phyloP scores from a whole-genome alignment of 2,888 invertebrate genomes.

The Lithophane socia region DNA sequence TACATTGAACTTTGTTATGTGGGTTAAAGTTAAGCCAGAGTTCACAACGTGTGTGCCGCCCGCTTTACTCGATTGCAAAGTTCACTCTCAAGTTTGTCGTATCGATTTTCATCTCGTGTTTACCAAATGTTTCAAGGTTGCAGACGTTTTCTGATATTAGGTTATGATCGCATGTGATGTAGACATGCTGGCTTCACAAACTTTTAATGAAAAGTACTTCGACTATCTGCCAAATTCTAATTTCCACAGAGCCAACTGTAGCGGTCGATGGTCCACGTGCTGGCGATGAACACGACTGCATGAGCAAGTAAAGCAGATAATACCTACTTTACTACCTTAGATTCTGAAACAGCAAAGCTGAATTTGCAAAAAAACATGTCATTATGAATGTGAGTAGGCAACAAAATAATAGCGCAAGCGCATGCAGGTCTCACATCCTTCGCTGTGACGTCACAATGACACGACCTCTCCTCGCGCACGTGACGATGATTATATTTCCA shows the following conservation, averaged over 20 bases:
- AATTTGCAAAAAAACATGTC: not conserved
- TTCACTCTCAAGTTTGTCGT: conserved; percentile 87
- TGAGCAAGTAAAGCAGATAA: not conserved
- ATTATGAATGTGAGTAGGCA: not conserved
- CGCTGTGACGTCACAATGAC: conserved; percentile 42
- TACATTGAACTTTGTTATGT: conserved; percentile 91
- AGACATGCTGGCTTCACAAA: conserved; percentile 22
- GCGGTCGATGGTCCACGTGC: too few species aligned
- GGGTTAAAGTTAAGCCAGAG: conserved; percentile 90
- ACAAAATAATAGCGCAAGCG: conserved; percentile 14
- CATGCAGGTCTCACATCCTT: conserved; percentile 40
- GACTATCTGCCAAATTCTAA: not conserved
- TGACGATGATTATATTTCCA: conserved; percentile 45
- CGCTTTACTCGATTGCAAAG: conserved; percentile 87
- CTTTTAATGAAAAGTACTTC: conserved; percentile 21
- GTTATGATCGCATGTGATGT: conserved; percentile 30
- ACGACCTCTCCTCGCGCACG: conserved; percentile 41
- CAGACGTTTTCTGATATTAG: conserved; percentile 62
- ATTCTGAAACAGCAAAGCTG: conserved; percentile 6
- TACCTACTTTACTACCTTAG: not conserved
- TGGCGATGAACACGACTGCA: not conserved
- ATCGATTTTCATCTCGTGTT: conserved; percentile 90
- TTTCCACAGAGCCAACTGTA: not conserved
- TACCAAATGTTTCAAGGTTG: conserved; percentile 88
- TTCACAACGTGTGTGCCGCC: conserved; percentile 87